phyloP scores from a whole-genome alignment of 1,140 invertebrate genomes.

The Achatina immaculata region DNA sequence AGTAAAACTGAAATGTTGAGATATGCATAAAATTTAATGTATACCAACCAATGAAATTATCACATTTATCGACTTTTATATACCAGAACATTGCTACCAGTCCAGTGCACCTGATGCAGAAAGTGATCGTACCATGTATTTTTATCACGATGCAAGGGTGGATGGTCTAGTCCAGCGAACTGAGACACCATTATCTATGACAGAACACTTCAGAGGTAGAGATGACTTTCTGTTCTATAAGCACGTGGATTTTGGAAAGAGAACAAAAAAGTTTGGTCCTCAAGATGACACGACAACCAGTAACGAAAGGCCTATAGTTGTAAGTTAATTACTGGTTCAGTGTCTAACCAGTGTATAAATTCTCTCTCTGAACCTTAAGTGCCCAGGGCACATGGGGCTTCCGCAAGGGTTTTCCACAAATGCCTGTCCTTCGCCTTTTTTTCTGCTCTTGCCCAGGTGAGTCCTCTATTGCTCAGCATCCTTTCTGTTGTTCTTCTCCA shows the following conservation, averaged over 20 bases:
- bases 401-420: no score
- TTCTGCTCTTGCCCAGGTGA: no score
- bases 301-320: conserved; percentile 69
- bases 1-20: no score
- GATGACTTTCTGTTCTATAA: conserved; percentile 77
- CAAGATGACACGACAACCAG: conserved; percentile 50
- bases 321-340: conserved; percentile 60
- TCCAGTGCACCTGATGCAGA: conserved; percentile 73
- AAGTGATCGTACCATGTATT: conserved; percentile 77
- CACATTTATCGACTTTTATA: neutral
- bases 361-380: no score
- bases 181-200: conserved; percentile 75
- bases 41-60: no score
- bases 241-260: conserved; percentile 69
- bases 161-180: conserved; percentile 79
- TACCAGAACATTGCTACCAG: conserved; percentile 77
- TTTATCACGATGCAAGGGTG: conserved; percentile 78
- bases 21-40: no score
- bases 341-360: no score
- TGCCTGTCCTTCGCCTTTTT: no score
- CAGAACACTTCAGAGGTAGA: conserved; percentile 78
- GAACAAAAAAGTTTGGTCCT: conserved; percentile 70
- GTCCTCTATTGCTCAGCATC: no score
- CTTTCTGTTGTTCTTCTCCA: no score
- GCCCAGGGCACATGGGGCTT: no score